Evolutionary conservation across 2,113 vertebrate genomes (phyloP).

Genomic region (Pygoscelis antarcticus): DNA sequence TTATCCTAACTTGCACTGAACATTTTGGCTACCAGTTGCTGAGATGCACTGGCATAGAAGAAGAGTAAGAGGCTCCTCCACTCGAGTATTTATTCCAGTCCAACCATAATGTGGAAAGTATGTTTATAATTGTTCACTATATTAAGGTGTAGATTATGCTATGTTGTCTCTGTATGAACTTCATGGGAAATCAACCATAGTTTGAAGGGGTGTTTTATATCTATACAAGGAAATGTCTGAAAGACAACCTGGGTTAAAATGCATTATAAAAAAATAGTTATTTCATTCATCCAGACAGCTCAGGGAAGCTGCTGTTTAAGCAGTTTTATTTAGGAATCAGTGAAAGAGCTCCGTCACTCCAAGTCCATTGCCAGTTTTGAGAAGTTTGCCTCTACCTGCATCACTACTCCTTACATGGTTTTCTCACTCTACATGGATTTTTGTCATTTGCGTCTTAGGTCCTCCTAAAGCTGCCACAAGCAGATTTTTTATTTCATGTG

Average conservation of each 20-base stretch:
- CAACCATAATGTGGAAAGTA: neutral
- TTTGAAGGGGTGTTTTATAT: neutral
- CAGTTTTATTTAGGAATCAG: neutral
- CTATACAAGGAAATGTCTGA: neutral
- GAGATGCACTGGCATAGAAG: neutral
- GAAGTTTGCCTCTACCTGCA: neutral
- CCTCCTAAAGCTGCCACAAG: neutral
- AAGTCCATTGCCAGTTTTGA: neutral
- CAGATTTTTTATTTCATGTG: conserved; percentile 2
- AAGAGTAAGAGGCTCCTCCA: neutral
- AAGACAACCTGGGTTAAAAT: neutral
- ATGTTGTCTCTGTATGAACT: neutral
- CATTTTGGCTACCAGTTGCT: neutral
- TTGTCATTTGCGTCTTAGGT: neutral
- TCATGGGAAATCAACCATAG: neutral
- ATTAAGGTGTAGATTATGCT: neutral
- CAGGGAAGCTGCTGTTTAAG: neutral
- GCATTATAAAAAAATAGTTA: neutral
- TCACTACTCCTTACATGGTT: neutral
- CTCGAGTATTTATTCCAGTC: neutral
- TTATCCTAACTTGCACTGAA: neutral
- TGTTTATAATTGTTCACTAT: neutral
- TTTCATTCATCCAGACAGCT: neutral
- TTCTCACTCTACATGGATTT: neutral
- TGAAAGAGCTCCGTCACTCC: neutral